Conservation (phyloP, 37 sponge, comb jelly and placozoan genomes). For the Ianthella basta region DNA sequence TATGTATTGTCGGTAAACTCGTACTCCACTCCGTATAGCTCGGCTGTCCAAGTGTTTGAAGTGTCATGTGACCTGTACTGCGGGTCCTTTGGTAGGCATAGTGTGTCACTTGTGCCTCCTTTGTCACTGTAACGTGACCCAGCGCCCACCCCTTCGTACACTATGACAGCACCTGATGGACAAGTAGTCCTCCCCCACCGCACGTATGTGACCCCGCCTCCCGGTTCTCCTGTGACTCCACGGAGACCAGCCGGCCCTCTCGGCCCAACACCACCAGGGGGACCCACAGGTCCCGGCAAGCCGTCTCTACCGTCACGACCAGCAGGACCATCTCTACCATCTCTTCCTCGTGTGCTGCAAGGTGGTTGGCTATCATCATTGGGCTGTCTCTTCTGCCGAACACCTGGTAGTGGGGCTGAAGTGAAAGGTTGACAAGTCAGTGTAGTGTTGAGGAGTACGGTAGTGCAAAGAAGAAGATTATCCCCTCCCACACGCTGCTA, state of each 20-base stretch:
- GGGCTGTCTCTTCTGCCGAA: background rate
- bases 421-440: background rate
- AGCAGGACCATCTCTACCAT: background rate
- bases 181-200: constrained; percentile 12
- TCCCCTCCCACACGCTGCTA: background rate
- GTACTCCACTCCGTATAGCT: constrained; percentile 16
- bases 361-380: background rate
- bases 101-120: background rate
- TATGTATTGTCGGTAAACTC: background rate
- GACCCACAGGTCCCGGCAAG: background rate
- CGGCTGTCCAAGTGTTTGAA: background rate
- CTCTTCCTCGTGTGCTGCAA: background rate
- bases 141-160: background rate
- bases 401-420: background rate
- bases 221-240: background rate
- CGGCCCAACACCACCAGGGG: background rate
- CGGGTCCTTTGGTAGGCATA: background rate
- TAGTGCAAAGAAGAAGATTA: background rate
- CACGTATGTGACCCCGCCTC: background rate
- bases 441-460: background rate
- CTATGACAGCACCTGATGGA: background rate
- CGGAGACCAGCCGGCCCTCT: background rate
- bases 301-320: background rate
- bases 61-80: background rate
- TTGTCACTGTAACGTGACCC: background rate